A percentile compares a stretch with the other conserved stretches of the same genome.
These are phyloP conservation scores for Ptychoptera albimana DNA, from an alignment of 2,888 invertebrate species.

Conservation along the genomic window DNA sequence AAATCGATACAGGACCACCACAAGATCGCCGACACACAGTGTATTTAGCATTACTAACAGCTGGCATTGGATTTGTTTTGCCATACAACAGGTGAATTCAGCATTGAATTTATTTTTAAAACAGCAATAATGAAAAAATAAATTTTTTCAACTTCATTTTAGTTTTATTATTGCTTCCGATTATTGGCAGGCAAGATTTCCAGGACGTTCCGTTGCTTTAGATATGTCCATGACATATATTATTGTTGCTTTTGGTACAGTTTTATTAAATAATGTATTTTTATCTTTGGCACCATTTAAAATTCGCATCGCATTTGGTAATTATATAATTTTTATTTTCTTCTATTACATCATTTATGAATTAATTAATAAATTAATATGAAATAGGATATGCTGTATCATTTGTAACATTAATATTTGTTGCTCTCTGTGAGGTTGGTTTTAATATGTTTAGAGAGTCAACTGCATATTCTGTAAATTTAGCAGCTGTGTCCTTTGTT, in stretches of 20 bases:
- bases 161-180: constrained; percentile 90
- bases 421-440: constrained; percentile 73
- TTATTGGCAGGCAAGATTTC: constrained; percentile 75
- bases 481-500: constrained; percentile 69
- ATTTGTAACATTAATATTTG: constrained; percentile 63
- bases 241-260: constrained; percentile 75
- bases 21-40: constrained; percentile 28
- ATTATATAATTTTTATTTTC: constrained; percentile 15
- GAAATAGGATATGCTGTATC: constrained; percentile 60
- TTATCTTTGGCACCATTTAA: constrained; percentile 69
- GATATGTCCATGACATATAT: constrained; percentile 90
- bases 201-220: constrained; percentile 71
- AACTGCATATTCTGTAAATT: constrained; percentile 69
- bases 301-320: constrained; percentile 74
- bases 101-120: background rate
- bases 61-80: constrained; percentile 77
- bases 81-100: constrained; percentile 67
- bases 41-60: constrained; percentile 45
- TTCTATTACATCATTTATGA: background rate
- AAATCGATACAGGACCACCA: constrained; percentile 26
- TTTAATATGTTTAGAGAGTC: constrained; percentile 64
- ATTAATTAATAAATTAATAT: background rate
- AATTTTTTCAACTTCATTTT: constrained; percentile 17
- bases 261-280: constrained; percentile 68
- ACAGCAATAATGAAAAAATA: constrained; percentile 3